A percentile compares a stretch with the other conserved stretches of the same genome.
Conservation (phyloP, 2,888 invertebrate species). For the Amaurobius ferox region DNA sequence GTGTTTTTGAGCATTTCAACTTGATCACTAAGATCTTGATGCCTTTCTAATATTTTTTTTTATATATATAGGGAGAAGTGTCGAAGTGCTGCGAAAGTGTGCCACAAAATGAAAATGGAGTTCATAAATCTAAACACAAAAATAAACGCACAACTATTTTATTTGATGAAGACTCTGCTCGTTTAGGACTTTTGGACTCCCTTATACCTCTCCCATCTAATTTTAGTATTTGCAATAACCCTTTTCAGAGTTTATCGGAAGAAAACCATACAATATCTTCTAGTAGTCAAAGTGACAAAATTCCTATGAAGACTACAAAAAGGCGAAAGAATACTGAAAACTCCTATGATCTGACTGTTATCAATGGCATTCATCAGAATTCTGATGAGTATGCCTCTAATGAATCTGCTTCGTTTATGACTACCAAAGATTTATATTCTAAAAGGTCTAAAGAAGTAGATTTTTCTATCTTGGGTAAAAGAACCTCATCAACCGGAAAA, state of each 20-base stretch:
- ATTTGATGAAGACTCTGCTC: conserved; percentile 41
- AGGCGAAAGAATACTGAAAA: not conserved
- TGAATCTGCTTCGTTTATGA: conserved; percentile 16
- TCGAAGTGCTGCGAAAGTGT: conserved; percentile 39
- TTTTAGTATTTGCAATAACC: conserved; percentile 42
- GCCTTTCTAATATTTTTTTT: not conserved
- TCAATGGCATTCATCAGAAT: conserved; percentile 22
- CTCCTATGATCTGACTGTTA: not conserved
- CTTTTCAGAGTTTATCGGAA: conserved; percentile 28
- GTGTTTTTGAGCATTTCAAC: too few species aligned
- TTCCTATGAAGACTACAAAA: not conserved
- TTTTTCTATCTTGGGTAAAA: conserved; percentile 47
- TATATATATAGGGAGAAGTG: conserved; percentile 19
- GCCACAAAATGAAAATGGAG: conserved; percentile 44
- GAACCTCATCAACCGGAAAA: conserved; percentile 41
- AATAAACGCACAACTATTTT: conserved; percentile 1
- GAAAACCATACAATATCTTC: conserved; percentile 21
- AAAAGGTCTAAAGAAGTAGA: conserved; percentile 3
- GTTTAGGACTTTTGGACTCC: conserved; percentile 41
- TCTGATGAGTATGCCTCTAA: not conserved
- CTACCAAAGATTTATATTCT: conserved; percentile 50
- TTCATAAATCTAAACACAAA: conserved; percentile 41
- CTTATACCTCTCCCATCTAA: conserved; percentile 51
- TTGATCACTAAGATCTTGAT: too few species aligned
- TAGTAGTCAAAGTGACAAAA: not conserved